Base-by-base conservation (phyloP, 2,113 vertebrate genomes). In the Pongo pygmaeus region DNA sequence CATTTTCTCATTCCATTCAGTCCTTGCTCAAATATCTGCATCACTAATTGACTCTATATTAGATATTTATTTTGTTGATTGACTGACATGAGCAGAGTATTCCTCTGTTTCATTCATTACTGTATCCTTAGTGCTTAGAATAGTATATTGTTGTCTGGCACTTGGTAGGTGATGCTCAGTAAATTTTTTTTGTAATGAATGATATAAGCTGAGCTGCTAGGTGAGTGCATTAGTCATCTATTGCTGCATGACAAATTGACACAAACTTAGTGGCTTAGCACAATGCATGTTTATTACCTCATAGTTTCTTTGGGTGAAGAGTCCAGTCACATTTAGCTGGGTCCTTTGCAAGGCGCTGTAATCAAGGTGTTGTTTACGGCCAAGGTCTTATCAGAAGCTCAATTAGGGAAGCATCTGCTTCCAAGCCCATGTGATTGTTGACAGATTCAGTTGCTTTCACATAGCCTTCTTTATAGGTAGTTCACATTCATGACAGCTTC, bases 21-120 rank as follows among this genome's bases (percentile, higher is more conserved):
- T 74, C 74, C 30, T 95, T 96, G 84, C 50, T 93, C 23, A 88
- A 30, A 83, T 92, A 91, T 20, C 30, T 9, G 32, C 13, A 35
- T 94, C 52, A 84, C 61, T 87, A 22, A 75, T 96, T 96, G 57
- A 80, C 52, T 40, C 17, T 38, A 1, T 61, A 13, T 87, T 84
- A 75, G 64, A 20, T 92, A 74, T 50, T 81, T 90, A 57, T 86
- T 96, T 96, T 61, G 22, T 87, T 84, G 85, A 59, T 57, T 81
- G 22, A 61, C 69, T 93, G n/a, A 81, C n/a, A 14, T 20, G 72
- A 93, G 12, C 10, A 93, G 46, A 11, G 27, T 27, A 50, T 81
- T 96, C 2, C 40, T 91, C 27, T 35, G 14, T 86, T 50, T 91
- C 11, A 18, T 64, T 95, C 20, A 70, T 5, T 55, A 70, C 27